These are phyloP conservation scores for Myotis yumanensis DNA, from an alignment of 2,113 vertebrate genomes.

Conservation along the genomic window DNA sequence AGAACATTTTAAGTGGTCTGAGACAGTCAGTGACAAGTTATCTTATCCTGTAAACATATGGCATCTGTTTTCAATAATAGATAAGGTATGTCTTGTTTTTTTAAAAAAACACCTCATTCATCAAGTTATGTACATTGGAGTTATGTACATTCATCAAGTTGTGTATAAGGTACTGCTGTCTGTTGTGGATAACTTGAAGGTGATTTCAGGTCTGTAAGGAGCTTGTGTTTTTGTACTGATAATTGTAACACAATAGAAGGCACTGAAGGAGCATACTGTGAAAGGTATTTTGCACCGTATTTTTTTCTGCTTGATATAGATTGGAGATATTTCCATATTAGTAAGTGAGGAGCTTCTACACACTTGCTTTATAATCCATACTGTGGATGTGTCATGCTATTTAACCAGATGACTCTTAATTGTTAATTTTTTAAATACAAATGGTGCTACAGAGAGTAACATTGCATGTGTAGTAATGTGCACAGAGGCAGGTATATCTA, in stretches of 20 bases:
- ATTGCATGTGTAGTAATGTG: not conserved
- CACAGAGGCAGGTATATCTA: not conserved
- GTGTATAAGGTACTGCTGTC: not conserved
- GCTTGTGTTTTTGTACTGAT: not conserved
- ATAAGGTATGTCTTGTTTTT: not conserved
- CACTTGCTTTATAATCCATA: not conserved
- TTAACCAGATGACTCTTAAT: not conserved
- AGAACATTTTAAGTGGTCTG: conserved; percentile 3
- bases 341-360: not conserved
- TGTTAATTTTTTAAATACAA: not conserved
- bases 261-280: not conserved
- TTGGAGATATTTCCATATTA: not conserved
- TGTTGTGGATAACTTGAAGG: not conserved
- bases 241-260: not conserved
- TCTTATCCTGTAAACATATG: not conserved
- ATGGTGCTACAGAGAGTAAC: no score
- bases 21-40: not conserved
- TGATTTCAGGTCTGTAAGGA: not conserved
- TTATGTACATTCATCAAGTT: not conserved
- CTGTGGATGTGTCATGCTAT: not conserved
- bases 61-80: not conserved
- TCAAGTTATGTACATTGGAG: not conserved
- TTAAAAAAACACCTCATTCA: not conserved
- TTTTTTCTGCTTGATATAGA: not conserved
- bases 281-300: not conserved